Evolutionary conservation across 1,140 invertebrate species (phyloP).

Genomic region (Hypsibius dujardini): DNA sequence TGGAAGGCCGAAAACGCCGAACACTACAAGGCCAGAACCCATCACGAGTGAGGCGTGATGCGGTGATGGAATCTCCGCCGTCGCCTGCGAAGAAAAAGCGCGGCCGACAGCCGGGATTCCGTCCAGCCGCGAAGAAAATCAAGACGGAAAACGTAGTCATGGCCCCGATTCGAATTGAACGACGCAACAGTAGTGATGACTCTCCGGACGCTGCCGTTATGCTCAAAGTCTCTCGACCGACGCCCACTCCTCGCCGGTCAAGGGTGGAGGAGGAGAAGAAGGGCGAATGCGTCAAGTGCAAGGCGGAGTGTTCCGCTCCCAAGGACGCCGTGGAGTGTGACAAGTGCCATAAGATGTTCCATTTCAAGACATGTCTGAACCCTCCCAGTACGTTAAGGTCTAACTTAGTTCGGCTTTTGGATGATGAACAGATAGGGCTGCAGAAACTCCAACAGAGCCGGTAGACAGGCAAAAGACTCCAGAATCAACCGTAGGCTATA

Average conservation of each 20-base stretch:
- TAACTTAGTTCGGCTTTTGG: too few relatives aligned
- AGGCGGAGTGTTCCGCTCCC: not conserved
- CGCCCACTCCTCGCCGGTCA: not conserved
- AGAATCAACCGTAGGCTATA: too few relatives aligned
- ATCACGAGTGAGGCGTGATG: not conserved
- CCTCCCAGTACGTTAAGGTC: not conserved
- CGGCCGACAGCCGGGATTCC: not conserved
- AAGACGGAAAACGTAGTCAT: not conserved
- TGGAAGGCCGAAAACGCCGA: not conserved
- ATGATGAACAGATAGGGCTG: too few relatives aligned
- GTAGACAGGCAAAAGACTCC: too few relatives aligned
- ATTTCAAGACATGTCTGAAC: not conserved
- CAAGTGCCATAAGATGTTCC: not conserved
- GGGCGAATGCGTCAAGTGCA: not conserved
- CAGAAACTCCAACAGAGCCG: too few relatives aligned
- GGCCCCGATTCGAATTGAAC: too few relatives aligned
- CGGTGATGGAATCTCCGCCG: not conserved
- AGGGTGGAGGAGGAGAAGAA: not conserved
- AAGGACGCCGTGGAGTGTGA: conserved; percentile 15
- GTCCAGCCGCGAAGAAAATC: not conserved
- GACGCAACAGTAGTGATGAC: not conserved
- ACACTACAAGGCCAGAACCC: conserved; percentile 11
- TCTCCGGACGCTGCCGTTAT: not conserved
- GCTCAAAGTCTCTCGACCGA: not conserved
- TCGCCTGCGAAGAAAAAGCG: not conserved